phyloP scores from a whole-genome alignment of 2,797 vertebrate species.

The Garrulus glandarius region DNA sequence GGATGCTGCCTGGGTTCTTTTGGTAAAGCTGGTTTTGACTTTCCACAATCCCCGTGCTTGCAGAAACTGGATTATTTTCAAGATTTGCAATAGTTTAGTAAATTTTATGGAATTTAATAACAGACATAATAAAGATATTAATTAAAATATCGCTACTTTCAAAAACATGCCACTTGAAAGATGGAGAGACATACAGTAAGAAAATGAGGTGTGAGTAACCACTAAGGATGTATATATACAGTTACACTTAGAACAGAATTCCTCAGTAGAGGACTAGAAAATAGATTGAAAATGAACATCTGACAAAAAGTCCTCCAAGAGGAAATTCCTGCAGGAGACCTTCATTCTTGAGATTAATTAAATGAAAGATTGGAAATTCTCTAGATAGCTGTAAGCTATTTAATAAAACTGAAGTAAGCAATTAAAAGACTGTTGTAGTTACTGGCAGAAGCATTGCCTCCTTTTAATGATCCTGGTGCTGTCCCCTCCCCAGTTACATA shows the following conservation, averaged over 20 bases:
- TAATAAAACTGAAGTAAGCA: conserved; percentile 58
- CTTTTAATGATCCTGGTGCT: background rate
- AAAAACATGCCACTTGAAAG: background rate
- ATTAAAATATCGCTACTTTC: background rate
- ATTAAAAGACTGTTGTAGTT: conserved; percentile 32
- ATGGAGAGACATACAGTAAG: background rate
- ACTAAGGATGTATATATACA: background rate
- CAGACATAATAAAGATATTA: background rate
- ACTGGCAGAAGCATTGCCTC: background rate
- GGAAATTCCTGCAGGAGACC: conserved; percentile 46
- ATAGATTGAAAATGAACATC: conserved; percentile 24
- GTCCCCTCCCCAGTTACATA: background rate
- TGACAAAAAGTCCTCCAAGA: conserved; percentile 11
- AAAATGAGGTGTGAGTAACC: background rate
- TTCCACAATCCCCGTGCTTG: background rate
- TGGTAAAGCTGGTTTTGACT: background rate
- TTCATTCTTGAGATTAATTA: conserved; percentile 65
- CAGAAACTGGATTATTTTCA: background rate
- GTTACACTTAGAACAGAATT: background rate
- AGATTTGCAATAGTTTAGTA: background rate
- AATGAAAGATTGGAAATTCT: conserved; percentile 61
- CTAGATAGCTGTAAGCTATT: conserved; percentile 57
- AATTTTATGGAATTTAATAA: background rate
- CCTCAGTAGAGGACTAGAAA: background rate
- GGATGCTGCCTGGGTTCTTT: background rate